Base-by-base conservation (phyloP, 2,113 vertebrate genomes). In the Spea bombifrons region DNA sequence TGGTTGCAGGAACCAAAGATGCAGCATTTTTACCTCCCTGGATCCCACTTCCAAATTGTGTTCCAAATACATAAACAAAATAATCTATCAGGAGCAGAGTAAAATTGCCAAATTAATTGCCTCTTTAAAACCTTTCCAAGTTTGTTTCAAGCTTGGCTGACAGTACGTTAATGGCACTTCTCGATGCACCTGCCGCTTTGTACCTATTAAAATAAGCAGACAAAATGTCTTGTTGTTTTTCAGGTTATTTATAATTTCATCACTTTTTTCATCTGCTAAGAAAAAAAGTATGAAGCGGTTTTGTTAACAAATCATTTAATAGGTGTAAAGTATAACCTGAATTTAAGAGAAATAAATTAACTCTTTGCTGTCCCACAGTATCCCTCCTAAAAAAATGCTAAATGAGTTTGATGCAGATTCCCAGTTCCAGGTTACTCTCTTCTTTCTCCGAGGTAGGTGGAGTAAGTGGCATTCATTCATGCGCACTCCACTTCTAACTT, bases 71-170 rank as follows among this genome's bases (percentile, higher is more conserved):
- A 66, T 72, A 63, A 61, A 66, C 49, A 78, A 48, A 78, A 72
- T 53, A 78, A 65, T 78, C 30, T 52, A 78, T 78, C 76, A 78
- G 69, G 10, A 65, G 59, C 59, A 15, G 43, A 50, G 55, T 78
- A 78, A 72, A 72, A 78, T 78, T 72, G 69, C 53, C 44, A 53
- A 78, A 78, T 72, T 72, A 78, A 78, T 78, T 72, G 59, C 61
- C 76, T 72, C 17, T 66, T 78, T 78, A 72, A 71, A 72, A 48
- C 16, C 68, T 78, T 71, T 71, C 59, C 69, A 78, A 52, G 52
- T 78, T 71, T 72, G 30, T 66, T 66, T 72, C 30, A 71, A 55
- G 76, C 76, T 72, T 47, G 48, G 61, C 76, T 78, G 69, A 72
- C 76, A 50, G 69, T 64, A 66, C 52, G 17, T 45, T 78, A 78